Percentiles rank a stretch among this genome's conserved stretches.
Conservation (phyloP, 1,140 invertebrate species). For the Limonius californicus region DNA sequence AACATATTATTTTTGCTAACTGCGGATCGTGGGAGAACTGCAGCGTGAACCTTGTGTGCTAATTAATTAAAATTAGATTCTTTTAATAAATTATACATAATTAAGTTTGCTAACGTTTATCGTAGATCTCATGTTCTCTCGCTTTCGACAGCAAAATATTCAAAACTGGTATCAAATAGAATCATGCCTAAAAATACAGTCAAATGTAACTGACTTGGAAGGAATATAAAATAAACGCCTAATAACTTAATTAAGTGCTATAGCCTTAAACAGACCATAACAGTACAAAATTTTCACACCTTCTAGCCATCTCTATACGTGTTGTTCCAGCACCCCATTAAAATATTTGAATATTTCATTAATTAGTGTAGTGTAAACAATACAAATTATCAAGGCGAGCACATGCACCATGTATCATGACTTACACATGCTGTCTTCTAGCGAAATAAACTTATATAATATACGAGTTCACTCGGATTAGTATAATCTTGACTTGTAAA, state of each 20-base stretch:
- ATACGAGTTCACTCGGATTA: conserved; percentile 24
- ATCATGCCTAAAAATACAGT: too few relatives aligned
- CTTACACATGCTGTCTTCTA: background rate
- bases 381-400: conserved; percentile 3
- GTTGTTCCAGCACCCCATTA: background rate
- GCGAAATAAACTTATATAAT: conserved; percentile 21
- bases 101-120: too few relatives aligned
- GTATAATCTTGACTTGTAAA: conserved; percentile 30
- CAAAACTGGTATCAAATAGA: too few relatives aligned
- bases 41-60: background rate
- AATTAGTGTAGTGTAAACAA: conserved; percentile 2
- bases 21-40: background rate
- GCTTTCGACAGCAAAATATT: too few relatives aligned
- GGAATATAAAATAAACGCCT: conserved; percentile 1
- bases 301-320: background rate
- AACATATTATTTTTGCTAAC: too few relatives aligned
- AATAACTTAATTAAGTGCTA: background rate
- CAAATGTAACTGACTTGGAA: too few relatives aligned
- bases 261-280: background rate
- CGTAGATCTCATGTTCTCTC: too few relatives aligned
- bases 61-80: background rate
- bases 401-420: background rate
- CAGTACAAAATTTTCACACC: conserved; percentile 1
- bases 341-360: background rate
- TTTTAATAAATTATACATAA: background rate